Percentiles rank a stretch among this genome's conserved stretches.
These are phyloP conservation scores for Scrobipalpa costella DNA, from an alignment of 2,888 invertebrate species.

Conservation along the genomic window DNA sequence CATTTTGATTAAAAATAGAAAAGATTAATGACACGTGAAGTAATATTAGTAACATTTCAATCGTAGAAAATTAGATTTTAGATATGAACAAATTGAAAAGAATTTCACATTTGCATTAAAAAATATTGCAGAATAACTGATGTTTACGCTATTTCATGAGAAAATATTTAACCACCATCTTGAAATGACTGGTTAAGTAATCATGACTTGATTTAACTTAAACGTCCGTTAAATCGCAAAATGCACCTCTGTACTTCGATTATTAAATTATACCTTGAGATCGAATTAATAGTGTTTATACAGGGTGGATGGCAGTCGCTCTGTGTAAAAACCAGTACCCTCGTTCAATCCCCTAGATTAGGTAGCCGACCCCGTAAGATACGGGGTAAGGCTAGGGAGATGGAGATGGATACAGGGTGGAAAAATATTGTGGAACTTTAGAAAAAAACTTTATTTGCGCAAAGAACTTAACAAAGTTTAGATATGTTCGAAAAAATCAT, in stretches of 20 bases:
- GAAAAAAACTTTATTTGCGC: too few relatives aligned
- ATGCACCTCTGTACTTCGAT: not conserved
- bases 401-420: not conserved
- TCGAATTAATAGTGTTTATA: not conserved
- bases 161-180: constrained; percentile 6
- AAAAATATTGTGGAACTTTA: not conserved
- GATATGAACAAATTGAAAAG: too few relatives aligned
- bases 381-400: too few relatives aligned
- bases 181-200: constrained; percentile 5
- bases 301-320: not conserved
- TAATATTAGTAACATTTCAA: too few relatives aligned
- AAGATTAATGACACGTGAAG: not conserved
- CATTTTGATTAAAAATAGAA: not conserved
- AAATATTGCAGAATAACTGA: not conserved
- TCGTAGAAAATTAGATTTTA: too few relatives aligned
- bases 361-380: too few relatives aligned
- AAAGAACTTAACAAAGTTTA: too few relatives aligned
- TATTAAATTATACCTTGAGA: constrained; percentile 3
- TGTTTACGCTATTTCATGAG: not conserved
- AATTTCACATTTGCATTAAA: not conserved
- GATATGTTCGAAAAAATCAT: too few relatives aligned
- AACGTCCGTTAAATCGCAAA: constrained; percentile 12
- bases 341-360: too few relatives aligned
- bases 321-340: too few relatives aligned
- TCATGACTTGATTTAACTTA: constrained; percentile 16